Conservation (phyloP, 2,888 invertebrate genomes). For the Oxystoma pomonae region DNA sequence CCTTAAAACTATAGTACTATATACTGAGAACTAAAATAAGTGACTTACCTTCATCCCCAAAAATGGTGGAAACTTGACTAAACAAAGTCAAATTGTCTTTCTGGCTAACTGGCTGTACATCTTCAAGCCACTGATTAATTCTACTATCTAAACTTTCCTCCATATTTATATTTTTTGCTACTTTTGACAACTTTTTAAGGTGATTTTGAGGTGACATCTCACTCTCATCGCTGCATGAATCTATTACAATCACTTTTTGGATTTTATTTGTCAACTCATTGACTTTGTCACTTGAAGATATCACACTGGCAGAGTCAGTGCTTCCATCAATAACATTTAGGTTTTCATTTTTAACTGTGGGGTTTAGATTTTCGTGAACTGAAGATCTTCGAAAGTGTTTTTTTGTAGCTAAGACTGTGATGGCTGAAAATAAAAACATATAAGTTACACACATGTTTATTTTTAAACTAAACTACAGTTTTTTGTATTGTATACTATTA, state of each 20-base stretch:
- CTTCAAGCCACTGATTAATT: conserved; percentile 30
- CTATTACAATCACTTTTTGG: conserved; percentile 17
- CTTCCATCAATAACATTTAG: conserved; percentile 23
- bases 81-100: conserved; percentile 26
- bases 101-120: conserved; percentile 23
- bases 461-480: too few species aligned
- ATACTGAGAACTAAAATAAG: conserved; percentile 20
- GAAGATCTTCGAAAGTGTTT: conserved; percentile 37
- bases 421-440: conserved; percentile 26
- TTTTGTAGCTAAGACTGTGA: conserved; percentile 37
- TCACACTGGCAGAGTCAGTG: conserved; percentile 21
- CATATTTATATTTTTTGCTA: conserved; percentile 3
- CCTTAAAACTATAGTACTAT: too few species aligned
- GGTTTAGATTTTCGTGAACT: conserved; percentile 30
- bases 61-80: conserved; percentile 35
- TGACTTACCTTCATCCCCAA: conserved; percentile 24
- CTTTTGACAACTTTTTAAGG: conserved; percentile 4
- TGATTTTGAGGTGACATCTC: not conserved
- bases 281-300: conserved; percentile 8
- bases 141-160: conserved; percentile 22
- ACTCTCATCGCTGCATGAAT: conserved; percentile 9
- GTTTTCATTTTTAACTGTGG: conserved; percentile 20
- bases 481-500: too few species aligned
- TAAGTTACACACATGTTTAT: not conserved
- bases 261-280: conserved; percentile 21